Evolutionary conservation across 2,888 invertebrate species (phyloP).

Genomic region (Ornithoptera alexandrae): DNA sequence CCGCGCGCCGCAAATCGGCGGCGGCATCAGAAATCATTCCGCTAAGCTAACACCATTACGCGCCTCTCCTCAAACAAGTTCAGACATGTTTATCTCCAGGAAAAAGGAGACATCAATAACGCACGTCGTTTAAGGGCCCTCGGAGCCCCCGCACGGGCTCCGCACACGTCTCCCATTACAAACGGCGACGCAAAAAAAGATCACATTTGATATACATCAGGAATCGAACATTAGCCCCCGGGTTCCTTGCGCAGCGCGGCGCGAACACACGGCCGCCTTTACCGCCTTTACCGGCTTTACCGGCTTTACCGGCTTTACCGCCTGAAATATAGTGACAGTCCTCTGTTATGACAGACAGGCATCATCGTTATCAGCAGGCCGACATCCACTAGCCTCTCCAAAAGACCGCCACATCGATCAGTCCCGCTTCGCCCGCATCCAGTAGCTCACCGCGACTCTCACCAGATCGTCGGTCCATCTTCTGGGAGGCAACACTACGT

Average conservation of each 20-base stretch:
- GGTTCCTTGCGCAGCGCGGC: conserved; percentile 36
- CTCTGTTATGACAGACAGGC: no score
- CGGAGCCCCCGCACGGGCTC: conserved; percentile 38
- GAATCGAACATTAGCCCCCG: conserved; percentile 70
- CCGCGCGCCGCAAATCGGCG: conserved; percentile 25
- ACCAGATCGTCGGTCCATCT: no score
- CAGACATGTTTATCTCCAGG: conserved; percentile 66
- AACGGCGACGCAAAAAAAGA: conserved; percentile 51
- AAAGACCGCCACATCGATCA: no score
- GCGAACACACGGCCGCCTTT: conserved; percentile 41
- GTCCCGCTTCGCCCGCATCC: no score
- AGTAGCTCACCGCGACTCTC: no score
- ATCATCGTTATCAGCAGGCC: no score
- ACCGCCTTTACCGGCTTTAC: conserved; percentile 4
- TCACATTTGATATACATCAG: conserved; percentile 73
- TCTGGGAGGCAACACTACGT: no score
- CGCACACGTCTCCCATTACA: conserved; percentile 51
- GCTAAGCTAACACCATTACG: conserved; percentile 55
- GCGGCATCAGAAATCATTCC: conserved; percentile 39
- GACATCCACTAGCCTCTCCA: no score
- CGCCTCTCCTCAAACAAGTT: conserved; percentile 36
- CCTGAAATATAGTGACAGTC: background rate
- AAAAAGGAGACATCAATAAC: conserved; percentile 71
- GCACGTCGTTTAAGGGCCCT: conserved; percentile 54
- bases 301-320: conserved; percentile 5